A percentile compares a stretch with the other conserved stretches of the same genome.
phyloP scores from a whole-genome alignment of 2,113 vertebrate species.

The Neodon shergylaensis region DNA sequence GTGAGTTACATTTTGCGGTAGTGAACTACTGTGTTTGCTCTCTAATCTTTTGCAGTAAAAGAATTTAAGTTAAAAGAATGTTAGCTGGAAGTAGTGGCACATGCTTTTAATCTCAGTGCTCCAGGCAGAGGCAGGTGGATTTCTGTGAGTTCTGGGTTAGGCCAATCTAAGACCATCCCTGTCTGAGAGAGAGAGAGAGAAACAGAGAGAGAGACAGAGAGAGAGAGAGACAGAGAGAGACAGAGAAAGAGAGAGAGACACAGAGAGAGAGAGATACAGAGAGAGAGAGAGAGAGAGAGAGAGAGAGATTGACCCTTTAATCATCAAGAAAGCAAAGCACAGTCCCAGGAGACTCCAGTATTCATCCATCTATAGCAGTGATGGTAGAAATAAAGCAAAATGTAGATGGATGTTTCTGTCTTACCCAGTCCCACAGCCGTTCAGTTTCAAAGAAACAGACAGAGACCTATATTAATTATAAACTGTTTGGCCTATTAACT shows the following conservation, averaged over 20 bases:
- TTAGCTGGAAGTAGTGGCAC: not conserved
- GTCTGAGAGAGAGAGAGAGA: not conserved
- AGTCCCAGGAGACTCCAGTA: not conserved
- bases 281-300: not conserved
- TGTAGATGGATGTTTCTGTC: too few relatives aligned
- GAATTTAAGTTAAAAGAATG: not conserved
- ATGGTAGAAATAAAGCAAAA: constrained; percentile 2
- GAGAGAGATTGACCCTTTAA: not conserved
- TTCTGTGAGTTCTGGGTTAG: not conserved
- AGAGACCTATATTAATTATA: too few relatives aligned
- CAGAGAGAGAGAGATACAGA: not conserved
- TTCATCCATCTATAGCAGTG: not conserved
- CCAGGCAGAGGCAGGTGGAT: not conserved
- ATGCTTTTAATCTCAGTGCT: not conserved
- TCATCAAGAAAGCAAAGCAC: not conserved
- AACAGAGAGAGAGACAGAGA: not conserved
- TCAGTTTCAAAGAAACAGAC: too few relatives aligned
- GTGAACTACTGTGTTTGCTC: not conserved
- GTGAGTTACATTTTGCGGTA: not conserved
- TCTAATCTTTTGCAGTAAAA: not conserved
- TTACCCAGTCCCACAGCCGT: too few relatives aligned
- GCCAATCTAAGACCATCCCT: not conserved
- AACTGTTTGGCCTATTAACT: too few relatives aligned
- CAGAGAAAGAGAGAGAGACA: not conserved
- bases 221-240: not conserved